A percentile compares a stretch with the other conserved stretches of the same genome.
Evolutionary conservation across 2,113 vertebrate species (phyloP).

Genomic region (Phrynocephalus versicolor): DNA sequence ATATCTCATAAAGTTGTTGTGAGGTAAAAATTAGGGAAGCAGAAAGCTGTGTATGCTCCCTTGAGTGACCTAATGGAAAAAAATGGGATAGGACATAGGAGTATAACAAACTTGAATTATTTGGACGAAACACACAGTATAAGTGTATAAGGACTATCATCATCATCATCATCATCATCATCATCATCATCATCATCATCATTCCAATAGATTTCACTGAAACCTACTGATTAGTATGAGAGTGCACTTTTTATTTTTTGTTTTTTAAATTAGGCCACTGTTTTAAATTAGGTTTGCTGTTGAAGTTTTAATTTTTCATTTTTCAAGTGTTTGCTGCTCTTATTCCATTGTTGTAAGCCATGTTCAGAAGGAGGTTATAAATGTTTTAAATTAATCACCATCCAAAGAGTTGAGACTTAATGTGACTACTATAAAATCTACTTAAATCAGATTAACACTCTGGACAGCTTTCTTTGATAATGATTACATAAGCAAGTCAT

Average conservation of each 20-base stretch:
- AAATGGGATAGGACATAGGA: no score
- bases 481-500: slow-evolving; percentile 6
- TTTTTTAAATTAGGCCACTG: background rate
- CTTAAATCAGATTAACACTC: slow-evolving; percentile 37
- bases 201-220: background rate
- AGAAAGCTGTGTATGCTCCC: no score
- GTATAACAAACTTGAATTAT: background rate
- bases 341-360: background rate
- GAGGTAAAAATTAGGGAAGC: background rate
- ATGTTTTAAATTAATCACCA: slow-evolving; percentile 13
- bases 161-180: no score
- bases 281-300: background rate
- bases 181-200: no score
- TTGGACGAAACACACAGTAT: background rate
- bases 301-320: background rate
- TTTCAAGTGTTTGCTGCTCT: background rate
- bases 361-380: background rate
- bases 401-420: background rate
- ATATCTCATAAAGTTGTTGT: background rate
- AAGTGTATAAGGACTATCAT: background rate
- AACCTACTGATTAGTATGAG: background rate
- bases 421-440: slow-evolving; percentile 33
- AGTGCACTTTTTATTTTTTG: background rate
- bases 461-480: slow-evolving; percentile 48
- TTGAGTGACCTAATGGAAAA: no score